Evolutionary conservation across 2,113 vertebrate species (phyloP).

Genomic region (Cyanocitta stelleri): DNA sequence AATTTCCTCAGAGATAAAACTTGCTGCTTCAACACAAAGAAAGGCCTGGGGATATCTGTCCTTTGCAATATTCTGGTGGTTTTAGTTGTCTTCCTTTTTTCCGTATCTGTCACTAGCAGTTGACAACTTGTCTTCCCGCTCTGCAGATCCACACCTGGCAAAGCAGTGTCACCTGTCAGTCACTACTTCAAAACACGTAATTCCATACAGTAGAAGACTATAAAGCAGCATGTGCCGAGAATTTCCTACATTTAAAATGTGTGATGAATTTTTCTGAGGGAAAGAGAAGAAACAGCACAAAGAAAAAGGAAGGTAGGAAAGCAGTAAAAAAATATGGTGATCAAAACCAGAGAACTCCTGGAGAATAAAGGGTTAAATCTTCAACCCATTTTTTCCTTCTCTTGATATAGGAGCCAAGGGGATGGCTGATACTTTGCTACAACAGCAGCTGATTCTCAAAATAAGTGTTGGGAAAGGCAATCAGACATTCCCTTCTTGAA

Average conservation of each 20-base stretch:
- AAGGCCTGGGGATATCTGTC: neutral
- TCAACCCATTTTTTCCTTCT: neutral
- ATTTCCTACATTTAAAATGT: neutral
- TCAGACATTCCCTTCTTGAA: neutral
- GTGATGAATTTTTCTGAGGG: neutral
- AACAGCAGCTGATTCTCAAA: conserved; percentile 17
- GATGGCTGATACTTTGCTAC: neutral
- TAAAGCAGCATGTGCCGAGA: neutral
- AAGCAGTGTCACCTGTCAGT: neutral
- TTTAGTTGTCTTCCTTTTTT: neutral
- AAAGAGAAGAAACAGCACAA: neutral
- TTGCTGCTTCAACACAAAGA: neutral
- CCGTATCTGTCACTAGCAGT: neutral
- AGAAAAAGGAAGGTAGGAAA: neutral
- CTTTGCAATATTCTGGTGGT: neutral
- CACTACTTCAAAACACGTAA: neutral
- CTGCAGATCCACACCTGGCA: neutral
- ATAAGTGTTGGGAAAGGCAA: neutral
- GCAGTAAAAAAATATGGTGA: neutral
- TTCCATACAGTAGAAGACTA: neutral
- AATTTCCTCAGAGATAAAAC: neutral
- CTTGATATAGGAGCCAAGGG: neutral
- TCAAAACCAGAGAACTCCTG: neutral
- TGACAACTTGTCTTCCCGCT: neutral
- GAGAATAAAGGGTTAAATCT: neutral